These are phyloP conservation scores for Phylloscopus trochilus DNA, from an alignment of 2,113 vertebrate species.

Conservation along the genomic window DNA sequence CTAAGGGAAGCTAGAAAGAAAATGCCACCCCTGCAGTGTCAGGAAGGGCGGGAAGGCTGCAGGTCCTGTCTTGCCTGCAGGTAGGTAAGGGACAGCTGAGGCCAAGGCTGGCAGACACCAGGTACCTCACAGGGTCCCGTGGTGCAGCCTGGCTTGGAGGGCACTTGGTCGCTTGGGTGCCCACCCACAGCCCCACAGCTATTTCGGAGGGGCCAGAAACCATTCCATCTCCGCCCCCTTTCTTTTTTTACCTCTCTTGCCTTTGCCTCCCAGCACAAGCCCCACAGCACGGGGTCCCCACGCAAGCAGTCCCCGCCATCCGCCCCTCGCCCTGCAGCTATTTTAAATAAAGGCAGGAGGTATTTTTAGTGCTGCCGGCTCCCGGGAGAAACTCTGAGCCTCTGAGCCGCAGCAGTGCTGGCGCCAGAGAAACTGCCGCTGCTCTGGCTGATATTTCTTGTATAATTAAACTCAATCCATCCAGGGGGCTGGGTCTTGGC, in stretches of 20 bases:
- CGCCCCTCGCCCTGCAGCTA: constrained; percentile 5
- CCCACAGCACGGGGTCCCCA: neutral
- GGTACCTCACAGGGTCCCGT: neutral
- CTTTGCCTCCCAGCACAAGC: neutral
- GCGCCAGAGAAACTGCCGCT: constrained; percentile 62
- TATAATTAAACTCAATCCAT: constrained; percentile 66
- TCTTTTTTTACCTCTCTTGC: neutral
- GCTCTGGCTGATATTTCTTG: constrained; percentile 61
- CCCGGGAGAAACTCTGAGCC: constrained; percentile 40
- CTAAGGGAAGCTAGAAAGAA: neutral
- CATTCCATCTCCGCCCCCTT: neutral
- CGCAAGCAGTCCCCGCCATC: neutral
- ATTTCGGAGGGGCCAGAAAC: neutral
- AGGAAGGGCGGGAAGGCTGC: neutral
- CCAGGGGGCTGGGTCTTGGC: constrained; percentile 41
- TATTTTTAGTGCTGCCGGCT: constrained; percentile 60
- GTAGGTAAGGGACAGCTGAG: neutral
- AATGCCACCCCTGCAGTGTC: neutral
- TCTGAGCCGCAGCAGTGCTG: constrained; percentile 38
- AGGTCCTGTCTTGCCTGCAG: neutral
- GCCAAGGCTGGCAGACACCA: neutral
- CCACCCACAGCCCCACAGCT: neutral
- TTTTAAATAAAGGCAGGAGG: constrained; percentile 31
- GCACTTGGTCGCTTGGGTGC: neutral
- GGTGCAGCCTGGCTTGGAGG: neutral